These are phyloP conservation scores for Anoplopoma fimbria DNA, from an alignment of 2,113 vertebrate species.

Conservation along the genomic window DNA sequence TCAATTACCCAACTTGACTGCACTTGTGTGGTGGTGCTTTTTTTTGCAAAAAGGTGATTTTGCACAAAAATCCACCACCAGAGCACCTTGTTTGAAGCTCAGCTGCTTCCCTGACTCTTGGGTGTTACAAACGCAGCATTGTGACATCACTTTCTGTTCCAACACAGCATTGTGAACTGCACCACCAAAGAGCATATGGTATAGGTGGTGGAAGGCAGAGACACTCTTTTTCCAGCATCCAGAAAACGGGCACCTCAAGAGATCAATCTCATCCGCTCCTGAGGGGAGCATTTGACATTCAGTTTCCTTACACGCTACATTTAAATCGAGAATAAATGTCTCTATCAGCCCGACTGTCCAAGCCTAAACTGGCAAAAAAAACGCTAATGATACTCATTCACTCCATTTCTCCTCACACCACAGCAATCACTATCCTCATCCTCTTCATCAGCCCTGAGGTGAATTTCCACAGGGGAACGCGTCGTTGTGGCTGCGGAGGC, in stretches of 20 bases:
- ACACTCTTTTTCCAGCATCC: background rate
- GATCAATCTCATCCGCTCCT: background rate
- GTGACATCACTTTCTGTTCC: too few species aligned
- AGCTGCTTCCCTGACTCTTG: too few species aligned
- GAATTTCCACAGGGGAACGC: background rate
- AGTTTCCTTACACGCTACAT: background rate
- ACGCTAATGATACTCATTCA: background rate
- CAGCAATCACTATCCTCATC: background rate
- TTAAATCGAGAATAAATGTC: background rate
- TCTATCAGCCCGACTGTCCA: background rate
- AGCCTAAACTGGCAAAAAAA: background rate
- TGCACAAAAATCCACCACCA: background rate
- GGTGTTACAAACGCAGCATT: too few species aligned
- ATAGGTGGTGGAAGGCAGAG: background rate
- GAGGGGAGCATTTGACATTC: background rate
- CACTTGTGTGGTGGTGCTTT: slow-evolving; percentile 3
- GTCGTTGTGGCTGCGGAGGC: background rate
- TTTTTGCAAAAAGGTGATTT: background rate
- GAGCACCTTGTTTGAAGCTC: slow-evolving; percentile 10
- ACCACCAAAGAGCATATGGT: slow-evolving; percentile 4
- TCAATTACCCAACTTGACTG: slow-evolving; percentile 37
- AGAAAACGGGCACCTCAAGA: background rate
- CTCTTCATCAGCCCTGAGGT: slow-evolving; percentile 17
- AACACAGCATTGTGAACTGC: too few species aligned
- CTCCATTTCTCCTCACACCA: background rate